phyloP scores from a whole-genome alignment of 2,797 vertebrate species.

The Neopelma chrysocephalum region DNA sequence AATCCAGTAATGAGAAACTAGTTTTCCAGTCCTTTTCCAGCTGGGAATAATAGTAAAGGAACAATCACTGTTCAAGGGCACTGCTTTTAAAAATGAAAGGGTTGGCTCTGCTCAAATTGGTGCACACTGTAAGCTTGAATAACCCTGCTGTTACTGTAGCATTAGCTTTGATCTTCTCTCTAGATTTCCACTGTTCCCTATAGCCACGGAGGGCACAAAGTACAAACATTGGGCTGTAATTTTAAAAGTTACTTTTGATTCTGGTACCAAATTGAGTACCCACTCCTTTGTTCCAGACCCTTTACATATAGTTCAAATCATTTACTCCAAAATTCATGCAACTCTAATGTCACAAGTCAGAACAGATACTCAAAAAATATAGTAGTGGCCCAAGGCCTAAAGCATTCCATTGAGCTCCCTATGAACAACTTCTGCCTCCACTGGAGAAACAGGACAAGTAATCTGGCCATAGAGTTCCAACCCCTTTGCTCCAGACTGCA shows the following conservation, averaged over 20 bases:
- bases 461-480: not conserved
- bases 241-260: not conserved
- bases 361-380: not conserved
- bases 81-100: not conserved
- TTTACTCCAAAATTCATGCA: not conserved
- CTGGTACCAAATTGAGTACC: not conserved
- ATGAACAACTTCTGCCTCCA: not conserved
- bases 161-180: not conserved
- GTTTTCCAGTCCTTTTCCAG: not conserved
- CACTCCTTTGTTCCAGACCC: not conserved
- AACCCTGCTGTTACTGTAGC: not conserved
- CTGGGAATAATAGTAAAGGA: not conserved
- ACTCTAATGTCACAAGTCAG: not conserved
- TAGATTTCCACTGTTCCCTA: not conserved
- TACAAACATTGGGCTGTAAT: not conserved
- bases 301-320: not conserved
- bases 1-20: not conserved
- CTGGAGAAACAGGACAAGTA: not conserved
- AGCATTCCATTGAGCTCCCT: not conserved
- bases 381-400: not conserved
- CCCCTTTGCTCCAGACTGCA: not conserved
- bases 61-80: not conserved
- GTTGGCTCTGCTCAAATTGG: not conserved
- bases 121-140: not conserved
- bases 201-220: not conserved